Percentiles rank a stretch among this genome's conserved stretches.
These are phyloP conservation scores for Lasioglossum villosulum DNA, from an alignment of 2,888 invertebrate genomes.

Conservation along the genomic window DNA sequence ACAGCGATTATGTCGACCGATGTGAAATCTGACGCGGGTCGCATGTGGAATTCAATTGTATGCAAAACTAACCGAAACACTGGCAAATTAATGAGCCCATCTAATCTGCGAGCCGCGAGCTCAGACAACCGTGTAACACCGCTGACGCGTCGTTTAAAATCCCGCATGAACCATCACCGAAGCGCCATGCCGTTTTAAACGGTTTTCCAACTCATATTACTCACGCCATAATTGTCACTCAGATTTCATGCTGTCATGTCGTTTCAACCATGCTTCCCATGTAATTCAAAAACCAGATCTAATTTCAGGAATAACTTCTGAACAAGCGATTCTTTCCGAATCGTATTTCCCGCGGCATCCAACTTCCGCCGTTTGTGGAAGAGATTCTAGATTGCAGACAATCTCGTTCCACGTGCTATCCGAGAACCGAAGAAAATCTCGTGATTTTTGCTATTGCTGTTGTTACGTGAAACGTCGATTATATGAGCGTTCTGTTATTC, in stretches of 20 bases:
- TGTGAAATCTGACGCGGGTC: background rate
- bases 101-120: background rate
- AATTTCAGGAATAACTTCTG: background rate
- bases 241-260: background rate
- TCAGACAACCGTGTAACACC: background rate
- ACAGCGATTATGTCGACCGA: background rate
- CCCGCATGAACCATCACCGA: background rate
- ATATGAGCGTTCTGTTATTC: too few relatives aligned
- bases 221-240: background rate
- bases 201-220: background rate
- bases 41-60: background rate
- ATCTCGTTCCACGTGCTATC: too few relatives aligned
- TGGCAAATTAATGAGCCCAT: background rate
- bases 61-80: background rate
- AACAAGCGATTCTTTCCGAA: background rate
- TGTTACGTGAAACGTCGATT: too few relatives aligned
- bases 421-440: too few relatives aligned
- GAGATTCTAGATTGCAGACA: too few relatives aligned
- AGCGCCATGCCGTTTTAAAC: background rate
- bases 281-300: background rate
- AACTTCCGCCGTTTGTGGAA: too few relatives aligned
- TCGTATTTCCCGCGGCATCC: background rate
- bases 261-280: background rate
- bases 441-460: too few relatives aligned
- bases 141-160: background rate